A percentile compares a stretch with the other conserved stretches of the same genome.
phyloP scores from a whole-genome alignment of 2,113 vertebrate genomes.

The Saguinus midas region DNA sequence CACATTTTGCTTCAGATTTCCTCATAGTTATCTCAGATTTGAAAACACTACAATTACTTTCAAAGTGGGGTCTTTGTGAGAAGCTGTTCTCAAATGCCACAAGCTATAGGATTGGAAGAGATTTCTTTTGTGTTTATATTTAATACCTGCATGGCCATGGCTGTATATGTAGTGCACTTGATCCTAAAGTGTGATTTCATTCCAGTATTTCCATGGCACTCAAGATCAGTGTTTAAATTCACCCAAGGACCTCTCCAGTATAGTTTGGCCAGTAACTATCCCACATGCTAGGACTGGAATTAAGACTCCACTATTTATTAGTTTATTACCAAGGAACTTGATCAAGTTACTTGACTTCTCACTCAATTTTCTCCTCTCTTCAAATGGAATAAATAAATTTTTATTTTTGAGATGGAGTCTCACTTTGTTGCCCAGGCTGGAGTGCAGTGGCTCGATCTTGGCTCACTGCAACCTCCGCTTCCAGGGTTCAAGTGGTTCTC shows the following conservation, averaged over 20 bases:
- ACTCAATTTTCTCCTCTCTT: slow-evolving; percentile 13
- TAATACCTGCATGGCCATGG: not conserved
- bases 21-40: not conserved
- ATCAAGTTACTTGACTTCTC: not conserved
- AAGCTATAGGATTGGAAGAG: not conserved
- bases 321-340: not conserved
- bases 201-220: not conserved
- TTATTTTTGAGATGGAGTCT: too few relatives aligned
- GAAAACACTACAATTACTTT: not conserved
- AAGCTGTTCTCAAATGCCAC: not conserved
- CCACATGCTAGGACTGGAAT: not conserved
- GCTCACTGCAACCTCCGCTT: too few relatives aligned
- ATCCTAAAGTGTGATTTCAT: not conserved
- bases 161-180: not conserved
- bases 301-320: slow-evolving; percentile 23
- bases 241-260: not conserved
- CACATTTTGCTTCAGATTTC: not conserved
- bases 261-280: not conserved
- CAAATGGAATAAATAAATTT: slow-evolving; percentile 10
- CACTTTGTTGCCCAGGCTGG: too few relatives aligned
- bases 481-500: too few relatives aligned
- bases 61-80: not conserved
- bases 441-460: too few relatives aligned
- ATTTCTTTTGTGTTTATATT: not conserved
- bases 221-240: not conserved